Percentiles rank a stretch among this genome's conserved stretches.
phyloP scores from a whole-genome alignment of 1,140 invertebrate genomes.

The Zaprionus capensis region DNA sequence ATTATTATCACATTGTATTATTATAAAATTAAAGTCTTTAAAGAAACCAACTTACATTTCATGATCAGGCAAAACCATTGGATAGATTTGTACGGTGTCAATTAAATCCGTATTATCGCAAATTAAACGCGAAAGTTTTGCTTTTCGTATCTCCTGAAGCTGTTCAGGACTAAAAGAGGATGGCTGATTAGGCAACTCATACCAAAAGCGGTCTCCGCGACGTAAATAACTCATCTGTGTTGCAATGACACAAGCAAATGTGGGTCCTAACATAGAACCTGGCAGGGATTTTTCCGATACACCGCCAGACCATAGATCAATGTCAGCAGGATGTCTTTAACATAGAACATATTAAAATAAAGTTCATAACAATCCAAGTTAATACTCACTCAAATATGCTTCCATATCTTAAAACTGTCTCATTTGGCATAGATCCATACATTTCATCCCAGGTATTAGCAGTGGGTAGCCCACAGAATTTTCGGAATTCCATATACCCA shows the following conservation, averaged over 20 bases:
- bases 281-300: conserved; percentile 94
- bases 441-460: conserved; percentile 93
- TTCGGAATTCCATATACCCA: conserved; percentile 96
- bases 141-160: conserved; percentile 94
- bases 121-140: conserved; percentile 93
- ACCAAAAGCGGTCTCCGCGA: conserved; percentile 98
- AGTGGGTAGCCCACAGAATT: conserved; percentile 94
- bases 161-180: conserved; percentile 96
- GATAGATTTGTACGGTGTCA: conserved; percentile 96
- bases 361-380: neutral
- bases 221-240: conserved; percentile 97
- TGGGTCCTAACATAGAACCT: conserved; percentile 96
- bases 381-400: conserved; percentile 90
- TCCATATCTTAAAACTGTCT: conserved; percentile 91
- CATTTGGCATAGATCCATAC: conserved; percentile 94
- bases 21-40: neutral
- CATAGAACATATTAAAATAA: neutral
- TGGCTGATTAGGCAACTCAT: conserved; percentile 95
- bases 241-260: conserved; percentile 97
- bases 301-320: conserved; percentile 96
- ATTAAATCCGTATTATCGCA: conserved; percentile 98
- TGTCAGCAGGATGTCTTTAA: conserved; percentile 91
- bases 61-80: conserved; percentile 96
- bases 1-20: neutral
- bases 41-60: conserved; percentile 90